Base-by-base conservation (phyloP, 53 echinoderm and acorn worm species). In the Henricia sp. region DNA sequence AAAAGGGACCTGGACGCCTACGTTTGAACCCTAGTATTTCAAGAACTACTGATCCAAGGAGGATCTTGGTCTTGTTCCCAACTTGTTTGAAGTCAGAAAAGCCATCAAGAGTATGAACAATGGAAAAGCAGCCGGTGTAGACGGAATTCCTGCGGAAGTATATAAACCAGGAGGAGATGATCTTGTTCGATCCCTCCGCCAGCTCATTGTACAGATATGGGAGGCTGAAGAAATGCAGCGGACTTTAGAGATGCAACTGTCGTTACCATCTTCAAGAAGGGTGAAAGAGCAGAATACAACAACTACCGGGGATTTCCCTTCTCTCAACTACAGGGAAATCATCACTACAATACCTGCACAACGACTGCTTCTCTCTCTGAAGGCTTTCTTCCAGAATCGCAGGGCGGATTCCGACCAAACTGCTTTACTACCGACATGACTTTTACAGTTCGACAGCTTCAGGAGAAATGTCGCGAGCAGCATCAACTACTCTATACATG, bases 221-320 rank as follows among this genome's bases (percentile, higher is more conserved):
- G 50, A 3, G 50, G 29, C 16, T 10, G 50, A 71, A 50, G 29
- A n/a, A 14, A 50, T 50, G 16, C 33, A 32, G 1, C 4, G 4
- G 50, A 71, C 51, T 32, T 71, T 10, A 55, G 1, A 38, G 37
- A 73, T 73, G 54, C 74, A 37, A 20, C 11, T 37, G 24, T 73
- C 2, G 74, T 73, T 24, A 73, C 38, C 20, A 52, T 53, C 72
- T 72, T 72, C 53, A 50, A 73, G 74, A 73, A 55, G 37, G 74
- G 74, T 21, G 74, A 73, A 21, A 37, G 72, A 17, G 21, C 72
- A 52, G 33, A 34, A 9, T 73, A 55, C 30, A 55, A 55, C 10
- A 72, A 54, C 54, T 73, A 72, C 53, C 40, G 69, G 84, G 70
- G 1, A 84, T 84, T 1, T 53, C 84, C 36, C 84, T 84, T 3